These are phyloP conservation scores for Cettia cetti DNA, from an alignment of 2,113 vertebrate genomes.

Conservation along the genomic window DNA sequence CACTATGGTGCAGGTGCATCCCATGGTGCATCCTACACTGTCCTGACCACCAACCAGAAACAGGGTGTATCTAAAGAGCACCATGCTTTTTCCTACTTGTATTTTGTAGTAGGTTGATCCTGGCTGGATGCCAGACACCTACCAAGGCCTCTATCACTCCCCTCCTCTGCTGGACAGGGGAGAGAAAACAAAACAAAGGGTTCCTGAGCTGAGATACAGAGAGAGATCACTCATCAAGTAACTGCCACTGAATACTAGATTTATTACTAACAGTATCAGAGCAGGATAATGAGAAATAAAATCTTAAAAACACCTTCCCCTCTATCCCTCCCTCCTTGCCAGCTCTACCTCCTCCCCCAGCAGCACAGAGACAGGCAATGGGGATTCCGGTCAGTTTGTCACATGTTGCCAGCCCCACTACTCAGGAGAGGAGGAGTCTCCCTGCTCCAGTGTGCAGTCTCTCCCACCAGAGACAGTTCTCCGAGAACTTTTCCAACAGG, in stretches of 20 bases:
- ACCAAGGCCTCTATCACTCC: neutral
- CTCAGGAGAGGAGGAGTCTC: neutral
- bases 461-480: neutral
- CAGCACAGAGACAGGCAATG: neutral
- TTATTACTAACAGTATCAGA: neutral
- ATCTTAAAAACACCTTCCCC: neutral
- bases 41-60: neutral
- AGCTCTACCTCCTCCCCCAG: neutral
- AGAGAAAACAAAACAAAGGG: neutral
- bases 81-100: neutral
- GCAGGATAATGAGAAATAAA: neutral
- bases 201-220: neutral
- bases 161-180: neutral
- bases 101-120: neutral
- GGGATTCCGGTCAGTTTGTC: neutral
- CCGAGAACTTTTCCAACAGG: neutral
- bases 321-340: neutral
- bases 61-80: neutral
- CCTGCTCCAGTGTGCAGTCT: neutral
- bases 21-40: neutral
- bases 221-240: neutral
- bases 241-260: neutral
- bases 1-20: rapidly evolving
- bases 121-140: neutral
- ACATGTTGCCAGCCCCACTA: neutral